Evolutionary conservation across 1,140 invertebrate genomes (phyloP).

Genomic region (Scaptomyza montana): DNA sequence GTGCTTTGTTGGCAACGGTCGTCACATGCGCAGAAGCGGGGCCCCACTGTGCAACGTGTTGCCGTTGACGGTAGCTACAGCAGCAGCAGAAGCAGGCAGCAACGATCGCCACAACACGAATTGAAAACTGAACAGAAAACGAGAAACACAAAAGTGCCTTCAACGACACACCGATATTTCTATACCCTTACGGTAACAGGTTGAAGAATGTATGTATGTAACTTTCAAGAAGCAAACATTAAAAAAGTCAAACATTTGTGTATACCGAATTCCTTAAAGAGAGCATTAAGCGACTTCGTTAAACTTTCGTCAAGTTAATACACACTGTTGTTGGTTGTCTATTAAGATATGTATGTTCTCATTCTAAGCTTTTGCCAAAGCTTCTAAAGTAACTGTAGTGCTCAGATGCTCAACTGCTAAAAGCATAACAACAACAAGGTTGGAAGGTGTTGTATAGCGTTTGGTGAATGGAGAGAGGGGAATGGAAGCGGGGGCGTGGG

Average conservation of each 20-base stretch:
- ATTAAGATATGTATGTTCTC: slow-evolving; percentile 5
- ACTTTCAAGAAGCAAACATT: background rate
- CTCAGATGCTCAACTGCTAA: slow-evolving; percentile 17
- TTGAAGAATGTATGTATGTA: background rate
- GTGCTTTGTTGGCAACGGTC: slow-evolving; percentile 55
- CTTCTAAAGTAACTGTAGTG: slow-evolving; percentile 35
- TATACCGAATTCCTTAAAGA: no score
- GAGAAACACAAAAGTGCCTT: slow-evolving; percentile 15
- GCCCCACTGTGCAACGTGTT: slow-evolving; percentile 78
- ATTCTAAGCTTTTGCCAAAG: slow-evolving; percentile 43
- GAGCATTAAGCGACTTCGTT: background rate
- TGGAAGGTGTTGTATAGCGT: slow-evolving; percentile 55
- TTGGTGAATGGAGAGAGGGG: background rate
- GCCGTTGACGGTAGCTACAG: slow-evolving; percentile 60
- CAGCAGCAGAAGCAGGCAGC: slow-evolving; percentile 24
- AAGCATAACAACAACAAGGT: slow-evolving; percentile 25
- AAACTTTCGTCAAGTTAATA: background rate
- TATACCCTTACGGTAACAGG: slow-evolving; percentile 22
- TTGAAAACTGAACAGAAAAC: slow-evolving; percentile 51
- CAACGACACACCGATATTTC: slow-evolving; percentile 16
- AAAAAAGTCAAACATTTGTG: no score
- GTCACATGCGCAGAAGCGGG: slow-evolving; percentile 64
- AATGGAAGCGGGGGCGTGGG: slow-evolving; percentile 34
- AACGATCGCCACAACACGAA: slow-evolving; percentile 73
- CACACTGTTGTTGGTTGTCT: no score